Evolutionary conservation across 2,888 invertebrate species (phyloP).

Genomic region (Cheilosia scutellata): DNA sequence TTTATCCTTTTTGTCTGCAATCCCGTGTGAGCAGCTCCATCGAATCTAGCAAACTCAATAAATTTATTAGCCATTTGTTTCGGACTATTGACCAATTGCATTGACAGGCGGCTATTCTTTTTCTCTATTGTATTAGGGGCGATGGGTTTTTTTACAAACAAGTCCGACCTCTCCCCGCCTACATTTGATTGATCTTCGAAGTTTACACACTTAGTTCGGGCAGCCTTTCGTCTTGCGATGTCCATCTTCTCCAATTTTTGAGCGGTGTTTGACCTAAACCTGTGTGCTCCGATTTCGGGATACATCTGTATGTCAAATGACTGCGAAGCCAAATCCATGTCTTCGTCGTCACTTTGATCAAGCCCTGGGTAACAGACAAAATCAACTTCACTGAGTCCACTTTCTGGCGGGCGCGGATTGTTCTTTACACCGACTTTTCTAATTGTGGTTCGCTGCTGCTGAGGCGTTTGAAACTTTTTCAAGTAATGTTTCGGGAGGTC

Average conservation of each 20-base stretch:
- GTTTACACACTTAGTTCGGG: constrained; percentile 87
- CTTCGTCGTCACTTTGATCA: constrained; percentile 92
- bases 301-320: constrained; percentile 92
- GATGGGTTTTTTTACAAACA: constrained; percentile 79
- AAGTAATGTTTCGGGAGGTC: constrained; percentile 88
- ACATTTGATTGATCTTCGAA: constrained; percentile 79
- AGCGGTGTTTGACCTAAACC: constrained; percentile 94
- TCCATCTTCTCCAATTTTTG: constrained; percentile 95
- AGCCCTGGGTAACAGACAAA: constrained; percentile 90
- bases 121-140: constrained; percentile 78
- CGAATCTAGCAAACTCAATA: constrained; percentile 95
- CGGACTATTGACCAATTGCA: constrained; percentile 91
- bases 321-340: constrained; percentile 87
- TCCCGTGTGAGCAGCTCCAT: constrained; percentile 93
- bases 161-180: constrained; percentile 78
- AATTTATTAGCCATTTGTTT: constrained; percentile 93
- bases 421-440: constrained; percentile 50
- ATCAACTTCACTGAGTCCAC: constrained; percentile 81
- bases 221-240: constrained; percentile 91
- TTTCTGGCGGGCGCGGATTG: constrained; percentile 78
- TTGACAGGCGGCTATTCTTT: constrained; percentile 87
- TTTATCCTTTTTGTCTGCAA: constrained; percentile 92
- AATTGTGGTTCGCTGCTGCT: constrained; percentile 61
- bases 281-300: constrained; percentile 86
- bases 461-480: constrained; percentile 83